Percentiles rank a stretch among this genome's conserved stretches.
Conservation (phyloP, 92 coral and sea anemone genomes). For the Epizoanthus stellaris region DNA sequence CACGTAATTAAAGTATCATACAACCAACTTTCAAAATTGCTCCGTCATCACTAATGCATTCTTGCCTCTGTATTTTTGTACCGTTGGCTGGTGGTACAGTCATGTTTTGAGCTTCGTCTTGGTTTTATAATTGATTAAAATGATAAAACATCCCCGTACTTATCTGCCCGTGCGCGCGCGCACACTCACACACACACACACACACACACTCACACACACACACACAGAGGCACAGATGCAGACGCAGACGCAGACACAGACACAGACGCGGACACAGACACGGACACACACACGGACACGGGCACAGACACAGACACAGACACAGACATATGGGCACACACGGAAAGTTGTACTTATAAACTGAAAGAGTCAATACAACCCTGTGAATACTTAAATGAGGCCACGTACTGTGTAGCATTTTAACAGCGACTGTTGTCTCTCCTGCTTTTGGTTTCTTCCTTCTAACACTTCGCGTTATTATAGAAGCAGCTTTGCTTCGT, state of each 20-base stretch:
- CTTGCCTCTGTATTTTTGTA: too few species aligned
- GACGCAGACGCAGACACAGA: neutral
- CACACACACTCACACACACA: neutral
- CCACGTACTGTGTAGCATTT: constrained; percentile 29
- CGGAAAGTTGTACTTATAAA: too few species aligned
- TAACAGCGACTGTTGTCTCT: constrained; percentile 30
- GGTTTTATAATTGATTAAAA: too few species aligned
- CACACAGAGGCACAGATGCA: neutral
- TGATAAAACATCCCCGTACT: too few species aligned
- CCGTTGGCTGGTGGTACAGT: too few species aligned
- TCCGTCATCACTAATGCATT: too few species aligned
- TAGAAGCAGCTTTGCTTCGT: constrained; percentile 8
- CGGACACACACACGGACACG: neutral
- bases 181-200: neutral
- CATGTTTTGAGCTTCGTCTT: too few species aligned
- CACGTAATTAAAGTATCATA: too few species aligned
- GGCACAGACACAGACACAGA: neutral
- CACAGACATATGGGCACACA: neutral
- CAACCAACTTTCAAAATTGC: too few species aligned
- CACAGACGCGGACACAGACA: neutral
- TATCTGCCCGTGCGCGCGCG: too few species aligned
- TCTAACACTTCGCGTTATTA: constrained; percentile 5
- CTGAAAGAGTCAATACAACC: neutral
- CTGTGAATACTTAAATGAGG: neutral
- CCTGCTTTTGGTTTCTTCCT: neutral